Conservation (phyloP, 2,888 invertebrate species). For the Oscheius sp. region DNA sequence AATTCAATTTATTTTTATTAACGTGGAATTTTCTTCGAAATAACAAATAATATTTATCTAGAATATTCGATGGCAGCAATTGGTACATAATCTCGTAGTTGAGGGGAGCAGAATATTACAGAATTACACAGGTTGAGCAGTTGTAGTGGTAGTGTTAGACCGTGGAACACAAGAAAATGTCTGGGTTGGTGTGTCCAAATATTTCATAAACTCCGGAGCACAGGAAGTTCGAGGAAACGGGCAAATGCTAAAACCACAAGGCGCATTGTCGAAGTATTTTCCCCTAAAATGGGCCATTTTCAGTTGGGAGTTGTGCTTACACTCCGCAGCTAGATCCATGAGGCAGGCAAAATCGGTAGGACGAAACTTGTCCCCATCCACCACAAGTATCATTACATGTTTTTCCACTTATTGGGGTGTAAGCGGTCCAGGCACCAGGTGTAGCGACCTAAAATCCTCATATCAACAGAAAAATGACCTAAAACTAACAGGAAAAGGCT, state of each 20-base stretch:
- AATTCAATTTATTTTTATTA: too few relatives aligned
- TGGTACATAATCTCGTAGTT: too few relatives aligned
- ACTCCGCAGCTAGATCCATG: conserved; percentile 4
- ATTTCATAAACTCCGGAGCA: conserved; percentile 4
- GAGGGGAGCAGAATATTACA: too few relatives aligned
- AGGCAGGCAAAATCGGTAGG: conserved; percentile 15
- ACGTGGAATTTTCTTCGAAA: too few relatives aligned
- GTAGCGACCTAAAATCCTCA: neutral
- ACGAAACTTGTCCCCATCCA: neutral
- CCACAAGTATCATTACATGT: conserved; percentile 26
- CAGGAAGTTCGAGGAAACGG: neutral
- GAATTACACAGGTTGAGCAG: neutral
- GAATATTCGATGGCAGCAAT: too few relatives aligned
- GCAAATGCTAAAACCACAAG: conserved; percentile 18
- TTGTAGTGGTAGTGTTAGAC: neutral
- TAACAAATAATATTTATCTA: too few relatives aligned
- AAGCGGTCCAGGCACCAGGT: conserved; percentile 21
- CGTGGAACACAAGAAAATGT: neutral
- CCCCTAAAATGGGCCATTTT: neutral
- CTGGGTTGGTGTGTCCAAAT: neutral
- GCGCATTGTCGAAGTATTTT: neutral
- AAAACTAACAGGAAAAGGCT: neutral
- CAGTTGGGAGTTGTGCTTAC: neutral
- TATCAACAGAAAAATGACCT: too few relatives aligned
- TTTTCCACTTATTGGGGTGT: neutral